phyloP scores from a whole-genome alignment of 2,888 invertebrate genomes.

The Meteorus colon region DNA sequence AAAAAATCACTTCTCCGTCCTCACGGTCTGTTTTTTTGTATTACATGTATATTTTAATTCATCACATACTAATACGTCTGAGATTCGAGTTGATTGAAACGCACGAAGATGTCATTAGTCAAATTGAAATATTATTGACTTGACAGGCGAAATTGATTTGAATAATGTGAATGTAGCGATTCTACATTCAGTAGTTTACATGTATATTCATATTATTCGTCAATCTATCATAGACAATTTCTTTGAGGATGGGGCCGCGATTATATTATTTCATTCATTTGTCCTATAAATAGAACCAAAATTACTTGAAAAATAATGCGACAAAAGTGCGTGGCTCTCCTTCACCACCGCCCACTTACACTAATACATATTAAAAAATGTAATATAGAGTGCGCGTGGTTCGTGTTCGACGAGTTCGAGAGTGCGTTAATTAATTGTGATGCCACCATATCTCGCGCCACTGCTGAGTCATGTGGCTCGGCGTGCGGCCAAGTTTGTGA shows the following conservation, averaged over 20 bases:
- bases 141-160: background rate
- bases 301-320: background rate
- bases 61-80: background rate
- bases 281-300: background rate
- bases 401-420: slow-evolving; percentile 62
- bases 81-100: background rate
- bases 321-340: background rate
- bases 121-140: background rate
- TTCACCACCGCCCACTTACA: background rate
- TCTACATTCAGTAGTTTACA: background rate
- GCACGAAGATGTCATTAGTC: background rate
- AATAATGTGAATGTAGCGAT: background rate
- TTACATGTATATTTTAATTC: background rate
- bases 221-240: background rate
- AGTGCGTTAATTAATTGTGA: slow-evolving; percentile 77
- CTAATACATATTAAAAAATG: background rate
- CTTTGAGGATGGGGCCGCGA: slow-evolving; percentile 21
- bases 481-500: slow-evolving; percentile 73
- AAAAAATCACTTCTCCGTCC: slow-evolving; percentile 38
- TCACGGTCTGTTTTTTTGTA: slow-evolving; percentile 13
- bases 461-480: slow-evolving; percentile 72
- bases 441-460: slow-evolving; percentile 87
- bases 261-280: background rate
- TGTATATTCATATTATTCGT: background rate
- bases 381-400: slow-evolving; percentile 48